Evolutionary conservation across 2,888 invertebrate species (phyloP).

Genomic region (Mongoloraphidia duomilia): DNA sequence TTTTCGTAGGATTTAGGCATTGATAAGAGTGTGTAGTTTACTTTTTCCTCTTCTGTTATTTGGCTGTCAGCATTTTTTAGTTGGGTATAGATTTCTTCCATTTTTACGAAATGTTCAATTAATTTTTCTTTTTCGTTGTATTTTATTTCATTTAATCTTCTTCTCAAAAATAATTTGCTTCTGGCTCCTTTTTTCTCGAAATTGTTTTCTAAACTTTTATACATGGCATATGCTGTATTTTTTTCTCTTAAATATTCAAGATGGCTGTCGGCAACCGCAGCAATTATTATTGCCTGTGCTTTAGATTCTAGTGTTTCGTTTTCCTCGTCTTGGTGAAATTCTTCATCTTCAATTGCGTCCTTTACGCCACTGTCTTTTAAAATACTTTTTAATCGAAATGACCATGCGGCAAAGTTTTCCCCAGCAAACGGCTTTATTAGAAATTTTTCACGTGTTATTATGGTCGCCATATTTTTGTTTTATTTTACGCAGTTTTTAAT

Average conservation of each 20-base stretch:
- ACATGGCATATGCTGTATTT: slow-evolving; percentile 3
- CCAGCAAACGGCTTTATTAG: too few species aligned
- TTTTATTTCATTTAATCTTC: neutral
- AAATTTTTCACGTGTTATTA: too few species aligned
- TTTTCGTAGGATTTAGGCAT: slow-evolving; percentile 3
- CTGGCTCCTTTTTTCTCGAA: neutral
- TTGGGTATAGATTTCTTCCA: slow-evolving; percentile 9
- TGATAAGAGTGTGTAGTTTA: slow-evolving; percentile 1
- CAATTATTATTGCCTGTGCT: slow-evolving; percentile 6
- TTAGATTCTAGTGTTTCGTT: slow-evolving; percentile 2
- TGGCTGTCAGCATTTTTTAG: slow-evolving; percentile 5
- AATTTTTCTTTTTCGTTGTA: neutral
- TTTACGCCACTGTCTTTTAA: slow-evolving; percentile 2
- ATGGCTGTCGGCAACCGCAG: slow-evolving; percentile 3
- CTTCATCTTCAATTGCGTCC: slow-evolving; percentile 3
- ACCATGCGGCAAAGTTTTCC: neutral
- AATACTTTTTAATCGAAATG: slow-evolving; percentile 1
- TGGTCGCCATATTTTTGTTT: too few species aligned
- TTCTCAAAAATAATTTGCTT: neutral
- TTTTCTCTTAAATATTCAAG: slow-evolving; percentile 3
- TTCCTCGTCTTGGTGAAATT: neutral
- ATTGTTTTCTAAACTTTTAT: slow-evolving; percentile 5
- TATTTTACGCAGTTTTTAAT: too few species aligned
- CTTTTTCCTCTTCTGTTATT: slow-evolving; percentile 2
- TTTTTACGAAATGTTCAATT: neutral